Percentiles rank a stretch among this genome's conserved stretches.
Conservation (phyloP, 2,888 invertebrate genomes). For the Tenthredo distinguenda region DNA sequence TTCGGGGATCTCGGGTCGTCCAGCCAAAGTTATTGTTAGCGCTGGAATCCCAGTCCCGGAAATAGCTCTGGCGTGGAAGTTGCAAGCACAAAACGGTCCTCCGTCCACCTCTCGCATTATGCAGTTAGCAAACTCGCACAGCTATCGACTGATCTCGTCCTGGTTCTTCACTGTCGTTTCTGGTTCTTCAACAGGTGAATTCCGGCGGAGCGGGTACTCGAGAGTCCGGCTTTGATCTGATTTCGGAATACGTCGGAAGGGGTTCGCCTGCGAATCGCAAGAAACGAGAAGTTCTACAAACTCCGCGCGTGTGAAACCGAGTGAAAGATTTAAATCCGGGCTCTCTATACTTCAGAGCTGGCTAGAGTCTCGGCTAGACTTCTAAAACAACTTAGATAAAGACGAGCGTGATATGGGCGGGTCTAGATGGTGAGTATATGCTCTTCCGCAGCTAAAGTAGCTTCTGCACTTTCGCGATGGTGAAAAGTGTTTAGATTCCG, state of each 20-base stretch:
- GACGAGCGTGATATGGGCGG: background rate
- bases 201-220: background rate
- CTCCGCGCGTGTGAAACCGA: background rate
- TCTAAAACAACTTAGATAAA: slow-evolving; percentile 2
- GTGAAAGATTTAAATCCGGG: background rate
- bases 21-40: slow-evolving; percentile 46
- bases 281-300: background rate
- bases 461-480: slow-evolving; percentile 4
- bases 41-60: slow-evolving; percentile 40
- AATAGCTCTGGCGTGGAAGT: slow-evolving; percentile 6
- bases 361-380: background rate
- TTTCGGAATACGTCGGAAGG: background rate
- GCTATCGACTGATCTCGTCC: background rate
- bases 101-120: background rate
- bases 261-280: background rate
- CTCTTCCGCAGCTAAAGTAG: background rate
- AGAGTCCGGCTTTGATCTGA: background rate
- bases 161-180: background rate
- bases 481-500: slow-evolving; percentile 21
- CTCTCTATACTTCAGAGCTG: background rate
- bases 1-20: slow-evolving; percentile 20
- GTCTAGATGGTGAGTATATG: background rate
- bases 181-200: background rate
- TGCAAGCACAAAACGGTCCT: slow-evolving; percentile 1
- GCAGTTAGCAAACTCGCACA: background rate